A percentile compares a stretch with the other conserved stretches of the same genome.
These are phyloP conservation scores for Chironomus riparius DNA, from an alignment of 2,888 invertebrate species.

Conservation along the genomic window DNA sequence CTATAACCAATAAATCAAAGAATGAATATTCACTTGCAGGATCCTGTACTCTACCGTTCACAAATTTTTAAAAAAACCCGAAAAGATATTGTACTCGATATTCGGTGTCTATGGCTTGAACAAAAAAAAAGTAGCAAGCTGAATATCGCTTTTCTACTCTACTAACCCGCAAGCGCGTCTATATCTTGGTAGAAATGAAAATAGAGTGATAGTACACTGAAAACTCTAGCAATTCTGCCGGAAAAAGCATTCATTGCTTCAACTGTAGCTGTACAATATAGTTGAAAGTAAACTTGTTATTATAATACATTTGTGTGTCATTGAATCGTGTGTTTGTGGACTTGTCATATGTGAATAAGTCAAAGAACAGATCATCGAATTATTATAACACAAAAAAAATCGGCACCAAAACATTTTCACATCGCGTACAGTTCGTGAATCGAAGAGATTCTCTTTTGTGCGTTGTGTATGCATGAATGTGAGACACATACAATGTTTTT, in stretches of 20 bases:
- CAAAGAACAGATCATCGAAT: not conserved
- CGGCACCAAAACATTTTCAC: too few relatives aligned
- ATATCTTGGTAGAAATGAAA: not conserved
- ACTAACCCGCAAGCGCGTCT: constrained; percentile 12
- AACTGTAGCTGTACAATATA: not conserved
- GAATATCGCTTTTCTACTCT: not conserved
- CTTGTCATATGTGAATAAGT: not conserved
- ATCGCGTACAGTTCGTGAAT: too few relatives aligned
- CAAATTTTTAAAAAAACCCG: not conserved
- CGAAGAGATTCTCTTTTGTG: too few relatives aligned
- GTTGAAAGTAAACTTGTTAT: not conserved
- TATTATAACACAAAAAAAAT: too few relatives aligned
- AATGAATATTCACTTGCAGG: not conserved
- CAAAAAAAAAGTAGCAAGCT: not conserved
- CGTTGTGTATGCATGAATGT: too few relatives aligned
- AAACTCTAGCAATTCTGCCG: not conserved
- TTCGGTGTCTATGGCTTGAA: not conserved
- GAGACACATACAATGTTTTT: too few relatives aligned
- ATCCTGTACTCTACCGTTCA: not conserved
- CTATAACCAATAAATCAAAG: not conserved
- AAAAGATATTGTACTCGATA: not conserved
- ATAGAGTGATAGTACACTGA: not conserved
- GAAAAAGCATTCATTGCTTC: constrained; percentile 14
- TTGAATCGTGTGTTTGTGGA: too few relatives aligned
- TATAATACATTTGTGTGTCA: too few relatives aligned